phyloP scores from a whole-genome alignment of 2,797 vertebrate genomes.

The Alauda arvensis region DNA sequence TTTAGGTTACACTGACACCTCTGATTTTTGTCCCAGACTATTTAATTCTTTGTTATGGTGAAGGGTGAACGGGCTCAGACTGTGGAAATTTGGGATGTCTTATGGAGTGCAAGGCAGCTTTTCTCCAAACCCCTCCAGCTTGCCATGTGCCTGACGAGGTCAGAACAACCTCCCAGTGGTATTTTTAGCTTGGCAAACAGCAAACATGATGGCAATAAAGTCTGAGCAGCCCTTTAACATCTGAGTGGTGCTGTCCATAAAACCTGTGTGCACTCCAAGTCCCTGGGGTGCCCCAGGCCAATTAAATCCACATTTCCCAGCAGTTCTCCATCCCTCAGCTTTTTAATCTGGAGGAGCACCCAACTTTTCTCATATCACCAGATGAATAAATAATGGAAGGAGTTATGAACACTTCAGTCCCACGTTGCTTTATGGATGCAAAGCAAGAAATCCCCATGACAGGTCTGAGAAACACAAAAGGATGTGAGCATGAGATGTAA shows the following conservation, averaged over 20 bases:
- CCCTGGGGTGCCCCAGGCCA: not conserved
- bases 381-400: not conserved
- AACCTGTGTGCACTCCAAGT: not conserved
- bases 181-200: conserved; percentile 41
- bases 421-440: not conserved
- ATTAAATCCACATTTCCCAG: not conserved
- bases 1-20: not conserved
- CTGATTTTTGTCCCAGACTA: not conserved
- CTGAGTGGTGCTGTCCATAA: not conserved
- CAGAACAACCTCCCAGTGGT: conserved; percentile 30
- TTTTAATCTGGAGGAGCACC: not conserved
- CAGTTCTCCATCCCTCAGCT: not conserved
- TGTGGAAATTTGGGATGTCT: not conserved
- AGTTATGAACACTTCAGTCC: not conserved
- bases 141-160: not conserved
- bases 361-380: not conserved
- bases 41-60: not conserved
- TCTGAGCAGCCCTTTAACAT: conserved; percentile 4
- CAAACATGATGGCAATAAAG: not conserved
- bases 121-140: not conserved
- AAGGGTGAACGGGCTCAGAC: not conserved
- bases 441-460: not conserved
- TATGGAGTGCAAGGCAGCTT: not conserved
- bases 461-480: not conserved
- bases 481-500: not conserved